Evolutionary conservation across 1,140 invertebrate species (phyloP).

Genomic region (Uloborus diversus): DNA sequence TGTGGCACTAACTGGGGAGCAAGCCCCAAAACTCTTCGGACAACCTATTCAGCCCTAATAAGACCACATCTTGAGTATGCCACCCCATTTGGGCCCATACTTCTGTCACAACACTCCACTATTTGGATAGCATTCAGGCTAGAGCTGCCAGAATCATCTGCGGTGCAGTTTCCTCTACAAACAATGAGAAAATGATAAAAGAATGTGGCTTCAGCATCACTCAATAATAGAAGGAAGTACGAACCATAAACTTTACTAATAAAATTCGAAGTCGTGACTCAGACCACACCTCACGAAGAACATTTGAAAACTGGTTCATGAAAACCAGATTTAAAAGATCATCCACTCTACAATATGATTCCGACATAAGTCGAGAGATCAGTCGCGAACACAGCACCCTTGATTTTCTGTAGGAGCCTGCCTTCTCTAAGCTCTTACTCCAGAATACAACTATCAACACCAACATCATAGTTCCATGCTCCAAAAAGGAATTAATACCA

Average conservation of each 20-base stretch:
- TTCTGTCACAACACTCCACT: neutral
- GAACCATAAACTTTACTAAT: neutral
- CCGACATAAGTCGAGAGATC: neutral
- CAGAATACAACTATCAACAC: neutral
- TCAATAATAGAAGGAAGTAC: neutral
- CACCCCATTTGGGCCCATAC: neutral
- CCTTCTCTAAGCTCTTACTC: neutral
- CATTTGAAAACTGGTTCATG: conserved; percentile 11
- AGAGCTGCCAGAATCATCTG: neutral
- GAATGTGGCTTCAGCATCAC: neutral
- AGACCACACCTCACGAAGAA: neutral
- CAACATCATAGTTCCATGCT: neutral
- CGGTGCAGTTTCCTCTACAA: neutral
- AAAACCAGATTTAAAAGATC: conserved; percentile 22
- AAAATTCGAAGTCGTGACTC: neutral
- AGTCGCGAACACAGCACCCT: neutral
- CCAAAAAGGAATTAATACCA: neutral
- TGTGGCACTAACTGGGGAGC: neutral
- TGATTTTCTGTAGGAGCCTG: neutral
- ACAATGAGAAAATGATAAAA: neutral
- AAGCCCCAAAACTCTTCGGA: neutral
- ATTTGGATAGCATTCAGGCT: neutral
- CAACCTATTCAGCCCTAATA: neutral
- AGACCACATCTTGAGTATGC: neutral
- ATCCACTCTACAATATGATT: neutral